Evolutionary conservation across 2,888 invertebrate genomes (phyloP), one percentile per base, ranked within the genome.

Genomic region (Ennomos quercinarius): DNA sequence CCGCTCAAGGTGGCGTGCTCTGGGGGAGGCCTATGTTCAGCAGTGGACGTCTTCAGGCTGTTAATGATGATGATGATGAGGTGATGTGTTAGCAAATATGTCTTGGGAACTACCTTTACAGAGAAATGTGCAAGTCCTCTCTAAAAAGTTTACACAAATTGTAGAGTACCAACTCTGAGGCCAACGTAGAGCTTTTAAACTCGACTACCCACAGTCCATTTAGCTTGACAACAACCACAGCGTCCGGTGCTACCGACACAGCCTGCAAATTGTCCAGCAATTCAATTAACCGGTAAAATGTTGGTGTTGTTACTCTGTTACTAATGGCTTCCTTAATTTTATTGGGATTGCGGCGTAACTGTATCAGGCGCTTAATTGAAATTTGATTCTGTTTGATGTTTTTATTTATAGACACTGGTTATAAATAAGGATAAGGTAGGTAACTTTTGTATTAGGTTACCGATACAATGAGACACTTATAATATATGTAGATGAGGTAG

Each of bases 281-380:
- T 46, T 27, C 49, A 13, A 63, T 65, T 57, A 65, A 39, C 36
- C 39, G 44, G 35, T 48, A 56, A 64, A 66, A 66, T 56, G 51
- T 40, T 55, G 12, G 44, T 52, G 51, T 59, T 42, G 44, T 57
- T 46, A 27, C 27, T 6, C 34, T 17, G 38, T 47, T 63, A 47
- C 52, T 61, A 61, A 61, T 61, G 58, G 58, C 35, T 49, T 46
- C 43, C 44, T 66, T 61, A 61, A 66, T 66, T 59, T 49, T 46
- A 52, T 63, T 61, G 46, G 42, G 45, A 57, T 44, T 56, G 58
- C 27, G 36, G 46, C 40, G 54, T 61, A 63, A 63, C 61, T 59
- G 35, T 44, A 51, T 59, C 52, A 39, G 42, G 38, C 39, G 37
- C 39, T 43, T 56, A 45, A 49, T 58, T 61, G 53, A 58, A 43